Percentiles rank a stretch among this genome's conserved stretches.
phyloP scores from a whole-genome alignment of 2,113 vertebrate genomes.

The Chloroceryle aenea region DNA sequence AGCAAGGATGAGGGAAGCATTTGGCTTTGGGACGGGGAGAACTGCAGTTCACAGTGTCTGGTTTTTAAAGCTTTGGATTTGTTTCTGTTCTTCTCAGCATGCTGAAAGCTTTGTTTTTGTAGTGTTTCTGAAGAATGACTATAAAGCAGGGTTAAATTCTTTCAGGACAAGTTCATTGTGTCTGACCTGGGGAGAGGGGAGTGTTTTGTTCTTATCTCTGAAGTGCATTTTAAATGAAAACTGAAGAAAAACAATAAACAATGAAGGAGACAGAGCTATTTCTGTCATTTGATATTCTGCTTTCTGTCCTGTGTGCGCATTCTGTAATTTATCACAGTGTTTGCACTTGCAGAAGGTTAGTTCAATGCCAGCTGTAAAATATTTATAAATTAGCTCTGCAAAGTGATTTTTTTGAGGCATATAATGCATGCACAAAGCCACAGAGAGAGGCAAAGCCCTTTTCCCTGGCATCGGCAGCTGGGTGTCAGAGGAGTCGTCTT shows the following conservation, averaged over 20 bases:
- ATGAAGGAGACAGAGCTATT: neutral
- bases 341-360: neutral
- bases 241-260: neutral
- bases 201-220: neutral
- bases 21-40: neutral
- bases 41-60: accelerated
- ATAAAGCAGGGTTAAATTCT: conserved; percentile 30
- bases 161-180: neutral
- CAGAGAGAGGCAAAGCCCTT: neutral
- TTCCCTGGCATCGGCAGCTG: accelerated
- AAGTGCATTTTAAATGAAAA: neutral
- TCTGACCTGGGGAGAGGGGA: neutral
- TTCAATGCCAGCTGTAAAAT: neutral
- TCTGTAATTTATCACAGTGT: neutral
- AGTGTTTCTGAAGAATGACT: neutral
- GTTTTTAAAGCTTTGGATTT: neutral
- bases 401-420: neutral
- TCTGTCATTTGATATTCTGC: neutral
- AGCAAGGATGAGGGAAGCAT: accelerated
- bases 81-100: neutral
- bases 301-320: neutral
- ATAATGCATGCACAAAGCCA: accelerated
- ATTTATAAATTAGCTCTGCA: neutral
- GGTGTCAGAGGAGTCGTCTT: neutral
- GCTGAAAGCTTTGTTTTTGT: neutral